Evolutionary conservation across 1,140 invertebrate species (phyloP).

Genomic region (Drosophila eugracilis): DNA sequence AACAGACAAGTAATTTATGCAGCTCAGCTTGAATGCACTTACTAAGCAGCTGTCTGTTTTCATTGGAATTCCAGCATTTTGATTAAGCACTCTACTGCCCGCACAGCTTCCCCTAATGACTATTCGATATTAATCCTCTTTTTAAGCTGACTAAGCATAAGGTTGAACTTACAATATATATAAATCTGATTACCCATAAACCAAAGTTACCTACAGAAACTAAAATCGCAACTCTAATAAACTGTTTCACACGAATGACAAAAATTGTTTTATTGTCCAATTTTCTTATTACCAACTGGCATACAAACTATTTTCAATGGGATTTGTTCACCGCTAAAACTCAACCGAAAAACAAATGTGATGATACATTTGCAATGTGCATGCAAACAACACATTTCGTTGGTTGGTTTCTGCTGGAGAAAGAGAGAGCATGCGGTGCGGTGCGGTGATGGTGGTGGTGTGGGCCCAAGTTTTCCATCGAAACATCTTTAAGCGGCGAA

Average conservation of each 20-base stretch:
- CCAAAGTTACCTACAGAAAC: neutral
- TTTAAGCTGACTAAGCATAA: no score
- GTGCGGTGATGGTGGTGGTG: no score
- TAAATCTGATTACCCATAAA: neutral
- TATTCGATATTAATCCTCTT: neutral
- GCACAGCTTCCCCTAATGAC: neutral
- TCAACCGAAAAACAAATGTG: constrained; percentile 13
- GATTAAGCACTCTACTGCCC: neutral
- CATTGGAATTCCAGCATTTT: neutral
- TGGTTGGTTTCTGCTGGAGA: constrained; percentile 3
- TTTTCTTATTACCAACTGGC: constrained; percentile 25
- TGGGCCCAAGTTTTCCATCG: constrained; percentile 24
- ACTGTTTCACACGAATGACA: constrained; percentile 8
- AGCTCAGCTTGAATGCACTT: constrained; percentile 5
- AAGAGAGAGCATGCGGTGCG: constrained; percentile 48
- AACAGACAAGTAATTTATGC: constrained; percentile 3
- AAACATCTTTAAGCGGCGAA: constrained; percentile 54
- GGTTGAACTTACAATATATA: no score
- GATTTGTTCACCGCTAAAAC: constrained; percentile 4
- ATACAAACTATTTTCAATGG: constrained; percentile 14
- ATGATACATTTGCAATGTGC: constrained; percentile 24
- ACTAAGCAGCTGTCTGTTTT: neutral
- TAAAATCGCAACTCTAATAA: neutral
- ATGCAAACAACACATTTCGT: constrained; percentile 34
- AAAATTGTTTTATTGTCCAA: constrained; percentile 25